Base-by-base conservation (phyloP, 2,888 invertebrate genomes). In the Trilocha varians region DNA sequence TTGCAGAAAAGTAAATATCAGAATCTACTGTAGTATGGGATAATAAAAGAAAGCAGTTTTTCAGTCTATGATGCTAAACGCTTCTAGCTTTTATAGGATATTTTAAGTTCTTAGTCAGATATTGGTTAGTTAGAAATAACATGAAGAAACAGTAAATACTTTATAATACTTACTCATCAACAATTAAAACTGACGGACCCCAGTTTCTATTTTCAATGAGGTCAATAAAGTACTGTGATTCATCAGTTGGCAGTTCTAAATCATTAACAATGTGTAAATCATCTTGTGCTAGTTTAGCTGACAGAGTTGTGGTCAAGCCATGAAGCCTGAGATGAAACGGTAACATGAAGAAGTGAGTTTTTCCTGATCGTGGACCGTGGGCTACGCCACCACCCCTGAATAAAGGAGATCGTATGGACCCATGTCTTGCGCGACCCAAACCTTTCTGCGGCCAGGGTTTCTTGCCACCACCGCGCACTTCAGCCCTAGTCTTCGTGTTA, bases 391-490 rank as follows among this genome's bases (percentile, higher is more conserved):
- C 97, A 0, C 92, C 91, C 49, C 86, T 87, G 78, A 91, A 98
- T 1, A 97, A 68, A 0, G 98, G 98, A 2, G 98, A 95, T 43
- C 97, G 88, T 45, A 95, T 94, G 9, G 96, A 96, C 11, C 98
- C 97, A 66, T 98, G 98, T 35, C 99, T 89, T 1, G 99, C 94
- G 53, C 90, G 88, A 0, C 99, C 99, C 17, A 88, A 66, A 15
- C 97, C 97, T 79, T 99, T 99, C 69, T 99, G 99, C 1, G 95
- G 96, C 97, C 98, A 98, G 0, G 99, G 99, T 62, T 99, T 99
- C 16, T 89, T 87, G 0, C 96, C 96, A 40, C 97, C 96, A 32
- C 98, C 98, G 38, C 90, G 84, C 42, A 94, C 91, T 83, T 99
- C 99, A 0, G 94, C 92, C 42, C 95, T 87, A 0, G 91, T 90